Conservation (phyloP, 2,113 vertebrate genomes). For the Genyomyrus donnyi region DNA sequence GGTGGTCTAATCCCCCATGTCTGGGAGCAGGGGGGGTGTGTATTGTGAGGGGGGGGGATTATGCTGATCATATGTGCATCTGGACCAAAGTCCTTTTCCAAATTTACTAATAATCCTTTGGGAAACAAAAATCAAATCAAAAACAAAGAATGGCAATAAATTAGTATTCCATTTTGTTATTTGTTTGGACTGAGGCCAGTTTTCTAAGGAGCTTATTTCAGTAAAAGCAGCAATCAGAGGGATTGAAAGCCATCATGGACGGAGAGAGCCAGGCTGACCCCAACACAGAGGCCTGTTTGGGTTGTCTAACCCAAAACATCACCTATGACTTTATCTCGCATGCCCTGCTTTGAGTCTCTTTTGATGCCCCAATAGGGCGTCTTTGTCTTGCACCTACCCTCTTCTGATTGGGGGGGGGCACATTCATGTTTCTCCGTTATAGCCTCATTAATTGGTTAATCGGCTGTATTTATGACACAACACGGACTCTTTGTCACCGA, state of each 20-base stretch:
- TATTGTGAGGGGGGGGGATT: not conserved
- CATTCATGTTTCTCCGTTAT: not conserved
- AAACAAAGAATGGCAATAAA: slow-evolving; percentile 1
- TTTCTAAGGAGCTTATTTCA: not conserved
- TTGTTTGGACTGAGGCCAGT: not conserved
- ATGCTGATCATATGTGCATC: not conserved
- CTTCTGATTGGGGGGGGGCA: not conserved
- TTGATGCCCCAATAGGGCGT: not conserved
- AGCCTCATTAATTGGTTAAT: not conserved
- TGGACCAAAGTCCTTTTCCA: not conserved
- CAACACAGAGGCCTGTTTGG: not conserved
- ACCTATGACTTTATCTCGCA: not conserved
- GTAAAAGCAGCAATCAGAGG: slow-evolving; percentile 6
- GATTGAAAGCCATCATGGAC: not conserved
- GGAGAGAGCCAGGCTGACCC: not conserved
- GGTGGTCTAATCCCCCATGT: not conserved
- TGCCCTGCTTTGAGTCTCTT: not conserved
- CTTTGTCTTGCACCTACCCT: not conserved
- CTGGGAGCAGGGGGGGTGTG: not conserved
- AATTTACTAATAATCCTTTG: slow-evolving; percentile 8
- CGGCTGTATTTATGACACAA: not conserved
- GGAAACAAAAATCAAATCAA: not conserved
- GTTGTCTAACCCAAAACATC: too few species aligned
- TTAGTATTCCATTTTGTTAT: slow-evolving; percentile 7
- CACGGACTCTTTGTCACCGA: not conserved